Evolutionary conservation across 1,140 invertebrate genomes (phyloP).

Genomic region (Lineus longissimus): DNA sequence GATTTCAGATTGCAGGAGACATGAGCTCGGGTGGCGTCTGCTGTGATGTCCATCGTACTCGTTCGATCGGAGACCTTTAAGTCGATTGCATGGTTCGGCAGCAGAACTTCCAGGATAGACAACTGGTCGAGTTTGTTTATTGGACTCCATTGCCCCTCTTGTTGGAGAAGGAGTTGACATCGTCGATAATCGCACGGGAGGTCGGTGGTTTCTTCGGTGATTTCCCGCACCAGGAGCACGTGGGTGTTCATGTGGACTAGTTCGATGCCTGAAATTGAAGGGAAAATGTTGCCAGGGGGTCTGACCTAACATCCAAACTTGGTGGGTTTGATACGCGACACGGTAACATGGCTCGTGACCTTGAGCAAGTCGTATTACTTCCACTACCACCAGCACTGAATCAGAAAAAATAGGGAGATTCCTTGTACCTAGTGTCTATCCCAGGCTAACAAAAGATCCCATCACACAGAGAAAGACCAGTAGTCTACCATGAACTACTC

Average conservation of each 20-base stretch:
- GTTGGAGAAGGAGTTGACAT: not conserved
- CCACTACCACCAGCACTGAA: too few relatives aligned
- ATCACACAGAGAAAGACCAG: too few relatives aligned
- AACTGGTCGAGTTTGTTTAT: not conserved
- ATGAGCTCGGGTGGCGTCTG: constrained; percentile 23
- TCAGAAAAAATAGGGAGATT: too few relatives aligned
- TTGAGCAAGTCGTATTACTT: too few relatives aligned
- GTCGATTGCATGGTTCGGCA: not conserved
- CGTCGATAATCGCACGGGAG: not conserved
- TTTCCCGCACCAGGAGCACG: constrained; percentile 36
- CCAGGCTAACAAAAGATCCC: too few relatives aligned
- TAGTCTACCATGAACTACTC: too few relatives aligned
- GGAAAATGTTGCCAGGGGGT: too few relatives aligned
- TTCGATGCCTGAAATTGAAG: constrained; percentile 53
- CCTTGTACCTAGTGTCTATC: too few relatives aligned
- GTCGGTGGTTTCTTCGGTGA: constrained; percentile 11
- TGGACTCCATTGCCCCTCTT: not conserved
- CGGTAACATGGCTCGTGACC: too few relatives aligned
- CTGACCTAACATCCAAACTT: too few relatives aligned
- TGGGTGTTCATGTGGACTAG: constrained; percentile 66
- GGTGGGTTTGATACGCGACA: too few relatives aligned
- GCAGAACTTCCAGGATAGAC: constrained; percentile 1
- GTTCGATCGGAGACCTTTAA: not conserved
- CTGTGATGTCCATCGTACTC: not conserved
- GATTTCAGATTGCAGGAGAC: constrained; percentile 59